These are phyloP conservation scores for Sander lucioperca DNA, from an alignment of 2,113 vertebrate species.

Conservation along the genomic window DNA sequence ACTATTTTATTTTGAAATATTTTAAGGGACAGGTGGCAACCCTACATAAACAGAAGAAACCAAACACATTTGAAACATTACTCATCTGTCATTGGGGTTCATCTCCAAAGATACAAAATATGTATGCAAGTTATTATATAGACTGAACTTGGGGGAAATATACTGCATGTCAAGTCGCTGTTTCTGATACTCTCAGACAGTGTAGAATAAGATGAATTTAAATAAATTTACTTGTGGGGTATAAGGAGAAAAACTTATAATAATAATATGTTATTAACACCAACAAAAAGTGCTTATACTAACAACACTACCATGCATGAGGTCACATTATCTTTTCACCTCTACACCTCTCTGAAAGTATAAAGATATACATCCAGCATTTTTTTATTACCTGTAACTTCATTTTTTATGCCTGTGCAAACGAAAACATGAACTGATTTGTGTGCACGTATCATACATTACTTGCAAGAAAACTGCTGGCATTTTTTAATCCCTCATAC, in stretches of 20 bases:
- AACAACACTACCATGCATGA: not conserved
- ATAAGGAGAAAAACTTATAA: not conserved
- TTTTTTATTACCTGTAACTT: not conserved
- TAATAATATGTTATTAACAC: not conserved
- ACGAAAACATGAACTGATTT: not conserved
- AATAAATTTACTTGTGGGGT: not conserved
- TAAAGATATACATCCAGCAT: not conserved
- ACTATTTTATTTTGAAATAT: no score
- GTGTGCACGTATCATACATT: not conserved
- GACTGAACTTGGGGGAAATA: no score
- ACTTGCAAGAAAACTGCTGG: not conserved
- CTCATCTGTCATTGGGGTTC: no score
- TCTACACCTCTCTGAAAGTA: not conserved
- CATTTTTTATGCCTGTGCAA: not conserved
- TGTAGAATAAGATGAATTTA: not conserved
- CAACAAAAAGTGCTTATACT: not conserved
- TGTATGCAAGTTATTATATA: no score
- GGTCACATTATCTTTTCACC: conserved; percentile 7
- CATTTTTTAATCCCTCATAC: not conserved
- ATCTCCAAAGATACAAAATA: no score
- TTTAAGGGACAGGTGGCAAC: no score
- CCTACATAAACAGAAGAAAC: no score
- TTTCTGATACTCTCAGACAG: not conserved
- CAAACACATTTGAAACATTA: no score
- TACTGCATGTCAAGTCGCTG: no score